Evolutionary conservation across 92 coral and sea anemone genomes (phyloP).

Genomic region (Meandrina meandrites): DNA sequence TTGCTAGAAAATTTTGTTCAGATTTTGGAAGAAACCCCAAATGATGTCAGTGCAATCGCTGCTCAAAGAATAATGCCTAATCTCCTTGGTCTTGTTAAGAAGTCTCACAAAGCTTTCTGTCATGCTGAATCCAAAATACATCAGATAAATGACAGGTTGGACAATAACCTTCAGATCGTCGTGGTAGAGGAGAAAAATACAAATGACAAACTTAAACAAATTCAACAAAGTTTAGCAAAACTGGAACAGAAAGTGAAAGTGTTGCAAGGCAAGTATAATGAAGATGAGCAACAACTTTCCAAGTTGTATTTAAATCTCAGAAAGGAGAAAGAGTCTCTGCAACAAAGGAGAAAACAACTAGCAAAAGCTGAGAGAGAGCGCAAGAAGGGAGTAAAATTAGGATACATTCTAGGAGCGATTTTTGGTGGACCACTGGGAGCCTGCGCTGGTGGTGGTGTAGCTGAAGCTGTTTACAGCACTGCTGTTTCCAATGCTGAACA

Average conservation of each 20-base stretch:
- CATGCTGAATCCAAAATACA: slow-evolving; percentile 19
- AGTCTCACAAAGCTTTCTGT: slow-evolving; percentile 17
- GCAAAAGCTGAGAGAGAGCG: background rate
- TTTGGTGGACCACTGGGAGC: slow-evolving; percentile 9
- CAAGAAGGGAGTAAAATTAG: background rate
- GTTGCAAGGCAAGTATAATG: background rate
- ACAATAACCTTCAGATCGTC: background rate
- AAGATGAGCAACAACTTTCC: slow-evolving; percentile 12
- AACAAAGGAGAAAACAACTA: background rate
- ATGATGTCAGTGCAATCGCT: slow-evolving; percentile 13
- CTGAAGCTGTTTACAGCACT: background rate
- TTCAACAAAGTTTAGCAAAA: slow-evolving; percentile 3
- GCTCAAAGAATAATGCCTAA: slow-evolving; percentile 11
- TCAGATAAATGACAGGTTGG: slow-evolving; percentile 19
- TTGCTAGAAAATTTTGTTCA: slow-evolving; percentile 25
- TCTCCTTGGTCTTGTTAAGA: slow-evolving; percentile 5
- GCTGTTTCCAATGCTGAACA: slow-evolving; percentile 14
- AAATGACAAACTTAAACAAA: background rate
- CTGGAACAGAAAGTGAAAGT: slow-evolving; percentile 15
- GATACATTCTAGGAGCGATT: background rate
- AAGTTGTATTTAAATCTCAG: background rate
- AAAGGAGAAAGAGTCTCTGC: background rate
- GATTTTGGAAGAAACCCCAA: slow-evolving; percentile 14
- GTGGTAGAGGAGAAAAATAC: slow-evolving; percentile 26
- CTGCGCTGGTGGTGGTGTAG: background rate